Percentiles rank a stretch among this genome's conserved stretches.
These are phyloP conservation scores for Falco naumanni DNA, from an alignment of 2,797 vertebrate species.

Conservation along the genomic window DNA sequence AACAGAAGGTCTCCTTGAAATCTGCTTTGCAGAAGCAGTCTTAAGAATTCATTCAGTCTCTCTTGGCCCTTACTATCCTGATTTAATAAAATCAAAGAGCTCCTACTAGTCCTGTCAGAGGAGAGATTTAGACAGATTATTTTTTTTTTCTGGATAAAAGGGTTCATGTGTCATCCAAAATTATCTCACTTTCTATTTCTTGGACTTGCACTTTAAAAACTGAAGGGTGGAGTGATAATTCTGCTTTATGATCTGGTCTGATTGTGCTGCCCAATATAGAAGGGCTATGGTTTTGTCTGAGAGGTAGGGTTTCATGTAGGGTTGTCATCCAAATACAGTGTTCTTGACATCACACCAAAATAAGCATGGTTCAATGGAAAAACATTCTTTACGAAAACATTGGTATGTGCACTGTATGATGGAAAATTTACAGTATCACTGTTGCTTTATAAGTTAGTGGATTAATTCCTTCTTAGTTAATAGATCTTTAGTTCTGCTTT, in stretches of 20 bases:
- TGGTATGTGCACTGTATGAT: background rate
- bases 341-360: background rate
- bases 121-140: background rate
- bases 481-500: background rate
- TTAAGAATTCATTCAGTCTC: background rate
- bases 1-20: constrained; percentile 2
- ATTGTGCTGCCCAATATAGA: background rate
- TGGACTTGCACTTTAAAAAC: background rate
- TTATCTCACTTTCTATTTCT: background rate
- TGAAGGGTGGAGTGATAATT: background rate
- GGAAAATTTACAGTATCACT: background rate
- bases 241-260: background rate
- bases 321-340: fast-evolving
- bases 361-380: background rate
- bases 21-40: background rate
- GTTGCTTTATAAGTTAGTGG: background rate
- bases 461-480: background rate
- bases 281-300: background rate
- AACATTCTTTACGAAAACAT: background rate
- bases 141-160: background rate
- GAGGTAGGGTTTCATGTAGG: fast-evolving
- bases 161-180: background rate
- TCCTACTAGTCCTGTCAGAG: background rate
- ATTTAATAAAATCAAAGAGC: background rate
- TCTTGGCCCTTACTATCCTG: background rate